Evolutionary conservation across 2,113 vertebrate genomes (phyloP), one percentile per base, ranked within the genome.

Genomic region (Psephotus haematonotus): DNA sequence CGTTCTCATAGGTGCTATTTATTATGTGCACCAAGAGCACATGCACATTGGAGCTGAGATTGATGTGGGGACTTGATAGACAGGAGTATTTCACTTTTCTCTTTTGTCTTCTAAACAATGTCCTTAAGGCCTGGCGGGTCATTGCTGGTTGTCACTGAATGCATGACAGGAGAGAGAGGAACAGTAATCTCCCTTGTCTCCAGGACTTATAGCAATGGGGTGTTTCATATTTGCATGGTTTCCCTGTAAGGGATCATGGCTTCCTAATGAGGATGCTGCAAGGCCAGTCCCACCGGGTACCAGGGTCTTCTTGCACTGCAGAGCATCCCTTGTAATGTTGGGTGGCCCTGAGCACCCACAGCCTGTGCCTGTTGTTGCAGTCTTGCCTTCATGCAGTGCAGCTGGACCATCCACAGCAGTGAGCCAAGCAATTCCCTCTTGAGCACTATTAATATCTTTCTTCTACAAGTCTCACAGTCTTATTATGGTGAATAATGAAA

Each of bases 401-500:
- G 86, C 90, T 35, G 82, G 63, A 20, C 88, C 31, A 43, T 20
- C 25, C 7, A 4, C 31, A n/a, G 67, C 59, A 28, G 47, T 8
- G 15, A 95, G 90, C 93, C 95, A 94, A 82, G 79, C 79, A 69
- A 47, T 67, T 95, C 88, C 88, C 94, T 55, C 78, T 35, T 65
- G 71, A 35, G 23, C 47, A 15, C 92, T 92, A 80, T 94, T 92
- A 93, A 95, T 90, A 94, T 95, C 86, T 35, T 80, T 59, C 88
- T 84, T 76, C 74, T 70, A 17, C 80, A 50, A 76, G 64, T 96
- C 88, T 93, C 88, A 50, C 82, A 75, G 82, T 20, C 91, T 94
- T 95, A 86, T 94, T 86, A 82, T 92, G 96, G 91, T 74, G 91
- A 92, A 81, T 92, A 93, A 92, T 70, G 91, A 77, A 74, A 71